Conservation (phyloP, 2,113 vertebrate species). For the Fukomys damarensis region DNA sequence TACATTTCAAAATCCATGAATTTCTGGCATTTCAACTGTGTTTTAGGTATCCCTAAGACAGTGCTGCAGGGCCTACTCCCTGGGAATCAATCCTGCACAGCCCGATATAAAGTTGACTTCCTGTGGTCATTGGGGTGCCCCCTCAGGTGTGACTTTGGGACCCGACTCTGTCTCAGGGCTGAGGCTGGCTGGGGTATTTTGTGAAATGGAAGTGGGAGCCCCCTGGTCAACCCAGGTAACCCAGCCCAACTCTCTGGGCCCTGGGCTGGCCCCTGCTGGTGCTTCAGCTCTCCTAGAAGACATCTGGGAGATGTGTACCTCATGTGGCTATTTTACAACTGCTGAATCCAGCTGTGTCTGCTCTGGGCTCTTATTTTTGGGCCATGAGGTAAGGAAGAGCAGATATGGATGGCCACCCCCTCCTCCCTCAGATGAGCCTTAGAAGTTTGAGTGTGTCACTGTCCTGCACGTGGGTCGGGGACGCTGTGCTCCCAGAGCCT, state of each 20-base stretch:
- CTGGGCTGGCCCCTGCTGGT: accelerated
- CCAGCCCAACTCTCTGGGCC: background rate
- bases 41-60: background rate
- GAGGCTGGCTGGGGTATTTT: accelerated
- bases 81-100: accelerated
- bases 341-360: background rate
- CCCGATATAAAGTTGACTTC: background rate
- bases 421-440: accelerated
- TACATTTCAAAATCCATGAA: background rate
- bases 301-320: accelerated
- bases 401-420: background rate
- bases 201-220: background rate
- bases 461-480: background rate
- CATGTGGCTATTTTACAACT: background rate
- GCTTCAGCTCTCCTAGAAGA: background rate
- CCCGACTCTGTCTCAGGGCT: background rate
- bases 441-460: background rate
- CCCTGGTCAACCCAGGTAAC: too few species aligned
- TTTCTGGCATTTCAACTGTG: background rate
- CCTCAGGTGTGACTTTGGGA: accelerated
- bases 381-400: background rate
- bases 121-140: accelerated
- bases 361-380: background rate
- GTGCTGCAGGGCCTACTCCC: too few species aligned
- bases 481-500: background rate